Base-by-base conservation (phyloP, 2,797 vertebrate species). In the Tiaroga cobitis region DNA sequence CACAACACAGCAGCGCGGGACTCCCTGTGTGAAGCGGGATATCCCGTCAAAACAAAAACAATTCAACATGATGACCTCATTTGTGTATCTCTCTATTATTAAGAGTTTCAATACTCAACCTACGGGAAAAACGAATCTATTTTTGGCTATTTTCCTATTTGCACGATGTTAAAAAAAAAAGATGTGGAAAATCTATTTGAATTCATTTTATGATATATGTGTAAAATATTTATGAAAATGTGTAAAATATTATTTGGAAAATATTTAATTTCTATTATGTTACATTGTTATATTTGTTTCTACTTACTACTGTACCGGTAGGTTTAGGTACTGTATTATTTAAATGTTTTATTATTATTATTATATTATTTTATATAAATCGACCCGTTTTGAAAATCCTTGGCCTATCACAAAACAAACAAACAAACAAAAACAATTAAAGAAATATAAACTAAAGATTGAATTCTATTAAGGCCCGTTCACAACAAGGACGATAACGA, bases 21-120 rank as follows among this genome's bases (percentile, higher is more conserved):
- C 6, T 77, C 76, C 75, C 46, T 65, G 73, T 41, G 43, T 8
- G 86, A 73, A 32, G 46, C 80, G 79, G 79, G 80, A 82, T 26
- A 82, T 82, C 80, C 85, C 80, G 37, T 78, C 63, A 70, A 59
- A 70, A 70, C 80, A 86, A 2, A 72, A 78, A 78, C 84, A n/a
- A 8, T 8, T 39, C 29, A 61, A 68, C 8, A 16, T 5, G 59
- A 49, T 74, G 75, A 78, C n/a, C 26, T 61, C 54, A 34, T 56
- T 1, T 59, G 56, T 63, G 10, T 61, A 65, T 63, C 39, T 65
- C 9, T 37, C 5, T 26, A 37, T 26, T 21, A 32, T 9, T 16
- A 49, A 16, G 29, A 56, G 74, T 76, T 76, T 76, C 51, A 56
- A 11, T n/a, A 1, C 1, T 24, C 10, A 4, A 34, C 29, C 32